Evolutionary conservation across 2,888 invertebrate species (phyloP).

Genomic region (Morinoia aosen): DNA sequence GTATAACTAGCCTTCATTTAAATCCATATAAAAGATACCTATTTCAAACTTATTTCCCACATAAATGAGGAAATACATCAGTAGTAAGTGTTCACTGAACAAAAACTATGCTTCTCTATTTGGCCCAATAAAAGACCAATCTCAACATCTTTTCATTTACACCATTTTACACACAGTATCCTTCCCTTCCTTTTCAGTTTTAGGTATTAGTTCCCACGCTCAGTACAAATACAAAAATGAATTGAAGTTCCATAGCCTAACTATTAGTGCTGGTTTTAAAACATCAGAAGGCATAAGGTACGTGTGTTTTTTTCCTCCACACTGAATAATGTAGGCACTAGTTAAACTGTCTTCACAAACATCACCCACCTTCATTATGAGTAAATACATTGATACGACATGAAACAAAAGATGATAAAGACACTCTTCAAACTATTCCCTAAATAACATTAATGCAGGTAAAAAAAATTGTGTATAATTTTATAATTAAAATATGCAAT

Average conservation of each 20-base stretch:
- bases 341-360: no score
- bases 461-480: background rate
- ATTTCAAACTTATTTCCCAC: background rate
- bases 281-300: no score
- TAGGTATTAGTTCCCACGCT: background rate
- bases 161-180: background rate
- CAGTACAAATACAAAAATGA: background rate
- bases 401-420: no score
- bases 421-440: background rate
- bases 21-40: background rate
- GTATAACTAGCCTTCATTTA: background rate
- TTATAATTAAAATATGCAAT: background rate
- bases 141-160: background rate
- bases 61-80: background rate
- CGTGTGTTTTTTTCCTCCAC: no score
- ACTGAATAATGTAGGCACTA: no score
- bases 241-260: background rate
- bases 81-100: background rate
- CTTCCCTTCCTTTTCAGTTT: background rate
- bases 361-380: no score
- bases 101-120: background rate
- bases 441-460: background rate
- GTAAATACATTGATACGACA: no score
- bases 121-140: background rate
- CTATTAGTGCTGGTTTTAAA: background rate